Percentiles rank a stretch among this genome's conserved stretches.
phyloP scores from a whole-genome alignment of 2,113 vertebrate genomes.

The Coregonus clupeaformis region DNA sequence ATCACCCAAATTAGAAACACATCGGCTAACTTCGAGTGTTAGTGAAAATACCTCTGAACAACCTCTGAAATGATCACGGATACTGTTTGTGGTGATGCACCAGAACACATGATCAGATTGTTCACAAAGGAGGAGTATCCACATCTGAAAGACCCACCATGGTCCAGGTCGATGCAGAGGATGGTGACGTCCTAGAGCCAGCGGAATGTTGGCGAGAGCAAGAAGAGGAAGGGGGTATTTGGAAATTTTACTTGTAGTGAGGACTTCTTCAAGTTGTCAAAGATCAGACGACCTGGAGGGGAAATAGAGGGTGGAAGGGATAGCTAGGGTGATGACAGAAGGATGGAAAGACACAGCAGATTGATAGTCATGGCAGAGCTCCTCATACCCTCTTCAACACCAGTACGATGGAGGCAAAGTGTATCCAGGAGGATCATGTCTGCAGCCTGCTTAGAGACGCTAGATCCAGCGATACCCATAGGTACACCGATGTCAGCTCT shows the following conservation, averaged over 20 bases:
- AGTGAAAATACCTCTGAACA: background rate
- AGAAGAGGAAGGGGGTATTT: slow-evolving; percentile 90
- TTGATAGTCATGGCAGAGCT: background rate
- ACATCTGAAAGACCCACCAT: slow-evolving; percentile 76
- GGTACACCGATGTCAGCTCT: slow-evolving; percentile 89
- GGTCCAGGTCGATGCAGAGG: slow-evolving; percentile 94
- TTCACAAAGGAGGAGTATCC: background rate
- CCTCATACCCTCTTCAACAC: slow-evolving; percentile 85
- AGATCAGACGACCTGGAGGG: slow-evolving; percentile 84
- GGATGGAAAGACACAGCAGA: background rate
- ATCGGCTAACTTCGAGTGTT: background rate
- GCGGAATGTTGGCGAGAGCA: slow-evolving; percentile 90
- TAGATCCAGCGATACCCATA: slow-evolving; percentile 91
- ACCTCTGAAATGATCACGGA: background rate
- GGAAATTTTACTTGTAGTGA: slow-evolving; percentile 97
- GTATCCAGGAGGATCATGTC: slow-evolving; percentile 95
- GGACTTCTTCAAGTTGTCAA: slow-evolving; percentile 95
- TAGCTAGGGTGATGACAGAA: background rate
- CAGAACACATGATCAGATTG: background rate
- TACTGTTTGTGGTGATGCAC: background rate
- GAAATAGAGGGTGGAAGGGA: background rate
- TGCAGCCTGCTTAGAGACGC: slow-evolving; percentile 90
- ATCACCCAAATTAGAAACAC: too few relatives aligned
- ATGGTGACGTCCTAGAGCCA: slow-evolving; percentile 89
- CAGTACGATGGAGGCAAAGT: slow-evolving; percentile 95